Conservation (phyloP, 2,113 vertebrate genomes). For the Upupa epops region DNA sequence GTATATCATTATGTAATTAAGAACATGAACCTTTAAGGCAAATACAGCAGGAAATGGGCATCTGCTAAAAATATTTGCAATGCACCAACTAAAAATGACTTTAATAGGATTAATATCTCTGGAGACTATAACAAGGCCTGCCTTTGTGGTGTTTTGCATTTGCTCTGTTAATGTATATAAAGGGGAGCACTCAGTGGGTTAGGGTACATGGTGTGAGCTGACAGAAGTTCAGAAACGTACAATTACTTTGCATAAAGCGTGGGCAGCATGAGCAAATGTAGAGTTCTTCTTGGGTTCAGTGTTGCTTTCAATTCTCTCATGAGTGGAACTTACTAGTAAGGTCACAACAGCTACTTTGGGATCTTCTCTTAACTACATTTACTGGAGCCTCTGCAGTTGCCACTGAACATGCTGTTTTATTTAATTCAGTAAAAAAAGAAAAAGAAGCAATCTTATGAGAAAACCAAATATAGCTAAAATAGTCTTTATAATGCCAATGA, state of each 20-base stretch:
- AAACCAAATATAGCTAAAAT: background rate
- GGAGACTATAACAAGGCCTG: slow-evolving; percentile 34
- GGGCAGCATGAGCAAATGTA: background rate
- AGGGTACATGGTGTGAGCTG: background rate
- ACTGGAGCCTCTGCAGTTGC: background rate
- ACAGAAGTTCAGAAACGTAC: background rate
- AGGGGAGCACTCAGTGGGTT: background rate
- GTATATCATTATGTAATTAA: slow-evolving; percentile 77
- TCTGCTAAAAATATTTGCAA: slow-evolving; percentile 75
- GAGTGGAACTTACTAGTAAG: background rate
- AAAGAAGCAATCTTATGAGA: background rate
- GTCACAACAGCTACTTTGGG: background rate
- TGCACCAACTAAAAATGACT: slow-evolving; percentile 69
- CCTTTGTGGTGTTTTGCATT: slow-evolving; percentile 33
- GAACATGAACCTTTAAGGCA: slow-evolving; percentile 76
- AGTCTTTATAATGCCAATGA: background rate
- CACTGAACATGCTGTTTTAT: background rate
- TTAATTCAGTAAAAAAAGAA: background rate
- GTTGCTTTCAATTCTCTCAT: background rate
- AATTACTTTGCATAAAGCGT: background rate
- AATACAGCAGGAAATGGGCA: slow-evolving; percentile 67
- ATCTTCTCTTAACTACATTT: background rate
- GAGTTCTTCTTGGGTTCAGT: background rate
- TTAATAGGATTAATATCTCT: slow-evolving; percentile 66
- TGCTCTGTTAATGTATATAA: background rate